Evolutionary conservation across 2,113 vertebrate genomes (phyloP).

Genomic region (cattle (Bos taurus)): DNA sequence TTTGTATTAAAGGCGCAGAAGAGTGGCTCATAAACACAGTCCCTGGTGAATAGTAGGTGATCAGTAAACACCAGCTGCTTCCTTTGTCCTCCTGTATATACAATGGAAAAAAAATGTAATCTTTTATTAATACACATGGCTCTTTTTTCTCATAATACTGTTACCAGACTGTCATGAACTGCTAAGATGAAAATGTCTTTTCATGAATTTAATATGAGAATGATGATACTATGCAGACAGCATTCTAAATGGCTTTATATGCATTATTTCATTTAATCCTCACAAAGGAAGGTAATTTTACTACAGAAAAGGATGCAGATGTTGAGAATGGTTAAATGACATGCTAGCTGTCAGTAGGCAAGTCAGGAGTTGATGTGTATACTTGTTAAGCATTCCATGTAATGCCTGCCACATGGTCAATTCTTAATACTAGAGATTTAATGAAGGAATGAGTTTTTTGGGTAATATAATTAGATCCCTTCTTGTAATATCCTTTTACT

Average conservation of each 20-base stretch:
- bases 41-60: neutral
- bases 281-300: neutral
- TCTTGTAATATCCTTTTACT: neutral
- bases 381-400: neutral
- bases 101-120: neutral
- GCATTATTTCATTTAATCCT: neutral
- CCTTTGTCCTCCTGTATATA: neutral
- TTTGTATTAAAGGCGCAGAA: neutral
- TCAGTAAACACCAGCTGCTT: neutral
- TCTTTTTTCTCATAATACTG: constrained; percentile 19
- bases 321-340: neutral
- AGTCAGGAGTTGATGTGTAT: neutral
- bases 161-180: constrained; percentile 12
- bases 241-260: constrained; percentile 5
- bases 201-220: constrained; percentile 32
- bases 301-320: neutral
- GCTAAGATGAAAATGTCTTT: constrained; percentile 36
- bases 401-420: neutral
- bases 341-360: neutral
- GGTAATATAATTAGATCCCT: neutral
- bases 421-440: neutral
- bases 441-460: neutral
- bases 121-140: constrained; percentile 10
- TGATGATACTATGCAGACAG: neutral
- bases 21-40: neutral